Percentiles rank a stretch among this genome's conserved stretches.
Evolutionary conservation across 2,113 vertebrate species (phyloP).

Genomic region (Collichthys lucidus): DNA sequence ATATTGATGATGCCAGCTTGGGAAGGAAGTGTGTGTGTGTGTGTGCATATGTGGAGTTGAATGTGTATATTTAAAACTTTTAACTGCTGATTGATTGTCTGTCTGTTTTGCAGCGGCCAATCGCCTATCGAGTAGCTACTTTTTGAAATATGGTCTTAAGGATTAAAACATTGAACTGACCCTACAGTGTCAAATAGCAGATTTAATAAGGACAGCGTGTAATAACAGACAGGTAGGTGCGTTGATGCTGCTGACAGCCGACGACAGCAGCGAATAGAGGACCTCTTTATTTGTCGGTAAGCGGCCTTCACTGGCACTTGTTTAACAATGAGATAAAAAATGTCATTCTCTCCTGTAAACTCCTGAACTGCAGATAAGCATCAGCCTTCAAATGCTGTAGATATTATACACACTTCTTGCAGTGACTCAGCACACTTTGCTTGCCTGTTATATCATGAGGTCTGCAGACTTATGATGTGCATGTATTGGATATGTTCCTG

Average conservation of each 20-base stretch:
- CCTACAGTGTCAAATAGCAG: slow-evolving; percentile 18
- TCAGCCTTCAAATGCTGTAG: not conserved
- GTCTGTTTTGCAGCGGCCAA: slow-evolving; percentile 47
- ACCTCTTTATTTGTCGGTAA: slow-evolving; percentile 24
- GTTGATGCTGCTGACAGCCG: slow-evolving; percentile 4
- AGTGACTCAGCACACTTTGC: slow-evolving; percentile 13
- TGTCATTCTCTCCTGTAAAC: slow-evolving; percentile 2
- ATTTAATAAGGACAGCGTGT: slow-evolving; percentile 16
- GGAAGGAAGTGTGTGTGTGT: not conserved
- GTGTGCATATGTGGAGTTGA: not conserved
- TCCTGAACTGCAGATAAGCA: slow-evolving; percentile 7
- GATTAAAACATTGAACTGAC: slow-evolving; percentile 23
- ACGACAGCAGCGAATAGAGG: not conserved
- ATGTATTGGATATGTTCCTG: too few species aligned
- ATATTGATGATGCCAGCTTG: slow-evolving; percentile 41
- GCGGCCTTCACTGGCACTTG: slow-evolving; percentile 3
- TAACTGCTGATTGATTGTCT: slow-evolving; percentile 59
- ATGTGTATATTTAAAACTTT: slow-evolving; percentile 55
- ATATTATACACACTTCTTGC: slow-evolving; percentile 3
- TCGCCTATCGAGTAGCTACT: slow-evolving; percentile 34
- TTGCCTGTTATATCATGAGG: not conserved
- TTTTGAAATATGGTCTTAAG: slow-evolving; percentile 22
- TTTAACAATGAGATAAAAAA: slow-evolving; percentile 15
- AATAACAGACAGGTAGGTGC: slow-evolving; percentile 21
- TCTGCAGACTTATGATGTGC: too few species aligned